phyloP scores from a whole-genome alignment of 2,888 invertebrate genomes.

The Lysandra bellargus region DNA sequence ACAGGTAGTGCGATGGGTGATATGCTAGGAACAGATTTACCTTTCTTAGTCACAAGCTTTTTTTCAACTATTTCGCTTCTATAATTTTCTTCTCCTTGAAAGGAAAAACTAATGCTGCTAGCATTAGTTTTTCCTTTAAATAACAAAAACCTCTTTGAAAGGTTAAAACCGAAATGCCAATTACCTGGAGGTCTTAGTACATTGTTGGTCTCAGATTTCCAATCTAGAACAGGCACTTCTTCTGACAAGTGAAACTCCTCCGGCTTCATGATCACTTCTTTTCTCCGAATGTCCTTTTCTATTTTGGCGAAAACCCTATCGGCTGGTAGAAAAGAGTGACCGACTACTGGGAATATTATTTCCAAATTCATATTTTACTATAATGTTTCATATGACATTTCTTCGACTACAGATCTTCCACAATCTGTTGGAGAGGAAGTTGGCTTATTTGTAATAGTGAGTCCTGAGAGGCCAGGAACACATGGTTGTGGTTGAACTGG shows the following conservation, averaged over 20 bases:
- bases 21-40: conserved; percentile 27
- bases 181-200: conserved; percentile 23
- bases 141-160: conserved; percentile 30
- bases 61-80: background rate
- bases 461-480: too few species aligned
- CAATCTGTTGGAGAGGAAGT: too few species aligned
- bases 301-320: conserved; percentile 25
- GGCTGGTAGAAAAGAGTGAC: conserved; percentile 28
- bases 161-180: conserved; percentile 32
- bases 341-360: conserved; percentile 29
- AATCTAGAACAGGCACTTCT: conserved; percentile 30
- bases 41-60: conserved; percentile 5
- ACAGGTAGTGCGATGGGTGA: conserved; percentile 25
- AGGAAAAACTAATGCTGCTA: too few species aligned
- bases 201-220: conserved; percentile 15
- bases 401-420: too few species aligned
- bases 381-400: too few species aligned
- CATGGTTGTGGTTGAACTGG: too few species aligned
- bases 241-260: conserved; percentile 30
- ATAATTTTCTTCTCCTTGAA: conserved; percentile 31
- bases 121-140: conserved; percentile 30
- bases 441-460: too few species aligned
- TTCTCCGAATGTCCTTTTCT: conserved; percentile 27
- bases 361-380: too few species aligned
- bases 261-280: conserved; percentile 31